phyloP scores from a whole-genome alignment of 2,888 invertebrate genomes.

The Drosophila lacicola region DNA sequence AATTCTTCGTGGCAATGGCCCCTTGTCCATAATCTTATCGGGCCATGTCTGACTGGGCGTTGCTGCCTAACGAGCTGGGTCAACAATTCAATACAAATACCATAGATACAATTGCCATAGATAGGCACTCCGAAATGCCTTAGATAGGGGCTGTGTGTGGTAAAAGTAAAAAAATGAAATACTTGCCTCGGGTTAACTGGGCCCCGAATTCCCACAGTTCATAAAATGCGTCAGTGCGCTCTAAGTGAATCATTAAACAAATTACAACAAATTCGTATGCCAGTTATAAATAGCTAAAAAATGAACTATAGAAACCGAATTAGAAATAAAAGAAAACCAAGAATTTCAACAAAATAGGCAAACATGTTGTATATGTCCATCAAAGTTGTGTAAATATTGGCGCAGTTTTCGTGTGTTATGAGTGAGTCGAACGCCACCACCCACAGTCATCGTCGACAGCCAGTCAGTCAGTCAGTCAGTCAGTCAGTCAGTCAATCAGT shows the following conservation, averaged over 20 bases:
- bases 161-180: slow-evolving; percentile 1
- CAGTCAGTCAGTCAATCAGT: slow-evolving; percentile 2
- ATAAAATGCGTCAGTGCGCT: slow-evolving; percentile 48
- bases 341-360: slow-evolving; percentile 58
- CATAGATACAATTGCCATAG: slow-evolving; percentile 18
- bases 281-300: slow-evolving; percentile 72
- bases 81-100: slow-evolving; percentile 55
- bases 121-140: slow-evolving; percentile 20
- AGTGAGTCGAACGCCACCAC: slow-evolving; percentile 31
- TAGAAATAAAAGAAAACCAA: slow-evolving; percentile 33
- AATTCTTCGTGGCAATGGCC: slow-evolving; percentile 30
- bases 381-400: slow-evolving; percentile 77
- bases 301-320: slow-evolving; percentile 30
- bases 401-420: slow-evolving; percentile 38
- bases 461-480: slow-evolving; percentile 1
- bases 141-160: slow-evolving; percentile 23
- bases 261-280: slow-evolving; percentile 77
- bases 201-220: slow-evolving; percentile 63
- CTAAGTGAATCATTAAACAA: slow-evolving; percentile 79
- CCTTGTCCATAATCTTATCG: slow-evolving; percentile 58
- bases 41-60: background rate
- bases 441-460: slow-evolving; percentile 39
- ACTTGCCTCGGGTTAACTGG: slow-evolving; percentile 21
- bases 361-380: slow-evolving; percentile 69
- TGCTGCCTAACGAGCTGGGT: slow-evolving; percentile 57